Conservation (phyloP, 2,888 invertebrate species). For the Rhagophthalmus giganteus region DNA sequence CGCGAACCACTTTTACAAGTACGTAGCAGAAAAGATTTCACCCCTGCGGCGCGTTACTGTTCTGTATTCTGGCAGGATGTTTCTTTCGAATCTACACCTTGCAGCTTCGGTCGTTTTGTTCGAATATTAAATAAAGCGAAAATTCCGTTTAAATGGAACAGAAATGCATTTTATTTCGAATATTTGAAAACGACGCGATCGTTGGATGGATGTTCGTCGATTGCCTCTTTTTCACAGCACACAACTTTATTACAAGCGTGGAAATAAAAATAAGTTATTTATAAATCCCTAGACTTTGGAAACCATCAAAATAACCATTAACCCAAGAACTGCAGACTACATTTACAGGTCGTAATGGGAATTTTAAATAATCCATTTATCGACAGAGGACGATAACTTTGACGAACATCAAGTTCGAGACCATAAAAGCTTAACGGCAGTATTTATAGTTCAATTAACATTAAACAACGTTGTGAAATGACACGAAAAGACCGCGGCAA, state of each 20-base stretch:
- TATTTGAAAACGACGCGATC: no score
- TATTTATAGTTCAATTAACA: slow-evolving; percentile 31
- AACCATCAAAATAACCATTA: slow-evolving; percentile 43
- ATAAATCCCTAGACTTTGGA: slow-evolving; percentile 34
- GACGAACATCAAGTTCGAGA: slow-evolving; percentile 26
- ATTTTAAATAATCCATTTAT: slow-evolving; percentile 37
- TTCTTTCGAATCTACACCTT: slow-evolving; percentile 4
- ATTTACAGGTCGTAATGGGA: slow-evolving; percentile 46
- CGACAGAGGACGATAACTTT: slow-evolving; percentile 33
- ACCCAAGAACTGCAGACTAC: slow-evolving; percentile 41
- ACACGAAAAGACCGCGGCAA: slow-evolving; percentile 3
- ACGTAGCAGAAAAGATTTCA: slow-evolving; percentile 41
- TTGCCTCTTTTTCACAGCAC: background rate
- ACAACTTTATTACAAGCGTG: slow-evolving; percentile 11
- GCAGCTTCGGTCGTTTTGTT: no score
- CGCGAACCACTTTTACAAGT: slow-evolving; percentile 40
- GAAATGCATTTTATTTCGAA: no score
- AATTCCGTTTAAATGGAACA: no score
- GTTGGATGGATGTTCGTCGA: no score
- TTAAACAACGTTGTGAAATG: slow-evolving; percentile 19
- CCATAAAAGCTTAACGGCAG: slow-evolving; percentile 29
- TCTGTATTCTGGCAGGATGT: slow-evolving; percentile 31
- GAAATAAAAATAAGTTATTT: slow-evolving; percentile 39
- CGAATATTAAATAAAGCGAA: no score
- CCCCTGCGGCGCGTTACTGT: slow-evolving; percentile 39